phyloP scores from a whole-genome alignment of 2,797 vertebrate species.

The Muscicapa striata region DNA sequence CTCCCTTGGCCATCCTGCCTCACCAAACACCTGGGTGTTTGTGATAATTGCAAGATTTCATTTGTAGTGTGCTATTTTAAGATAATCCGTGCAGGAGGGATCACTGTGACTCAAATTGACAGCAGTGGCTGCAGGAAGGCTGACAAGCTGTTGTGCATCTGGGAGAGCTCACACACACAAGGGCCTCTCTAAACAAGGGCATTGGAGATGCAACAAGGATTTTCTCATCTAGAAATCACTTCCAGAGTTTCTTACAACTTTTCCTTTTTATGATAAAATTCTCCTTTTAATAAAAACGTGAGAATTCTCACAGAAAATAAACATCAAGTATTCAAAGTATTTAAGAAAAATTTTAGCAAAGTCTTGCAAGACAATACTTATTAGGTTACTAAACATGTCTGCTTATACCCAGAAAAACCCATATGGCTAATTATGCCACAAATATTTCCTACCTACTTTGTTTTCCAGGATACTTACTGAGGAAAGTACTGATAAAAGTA shows the following conservation, averaged over 20 bases:
- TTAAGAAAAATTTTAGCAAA: neutral
- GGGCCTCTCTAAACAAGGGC: neutral
- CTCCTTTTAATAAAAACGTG: neutral
- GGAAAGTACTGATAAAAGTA: neutral
- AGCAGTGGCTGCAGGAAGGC: neutral
- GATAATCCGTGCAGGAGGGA: neutral
- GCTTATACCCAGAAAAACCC: neutral
- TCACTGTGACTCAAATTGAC: neutral
- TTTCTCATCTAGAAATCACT: neutral
- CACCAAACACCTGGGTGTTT: neutral
- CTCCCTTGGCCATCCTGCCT: neutral
- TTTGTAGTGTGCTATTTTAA: neutral
- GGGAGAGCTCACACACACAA: neutral
- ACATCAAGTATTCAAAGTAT: neutral
- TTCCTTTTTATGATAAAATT: neutral
- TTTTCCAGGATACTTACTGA: neutral
- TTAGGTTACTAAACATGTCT: neutral
- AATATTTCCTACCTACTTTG: neutral
- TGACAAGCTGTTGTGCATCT: neutral
- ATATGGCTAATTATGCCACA: neutral
- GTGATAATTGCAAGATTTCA: neutral
- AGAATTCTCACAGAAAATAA: conserved; percentile 11
- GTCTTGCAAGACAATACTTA: neutral
- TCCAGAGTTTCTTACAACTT: neutral
- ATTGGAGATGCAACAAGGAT: accelerated